These are phyloP conservation scores for Dasysyrphus albostriatus DNA, from an alignment of 2,888 invertebrate species.

Conservation along the genomic window DNA sequence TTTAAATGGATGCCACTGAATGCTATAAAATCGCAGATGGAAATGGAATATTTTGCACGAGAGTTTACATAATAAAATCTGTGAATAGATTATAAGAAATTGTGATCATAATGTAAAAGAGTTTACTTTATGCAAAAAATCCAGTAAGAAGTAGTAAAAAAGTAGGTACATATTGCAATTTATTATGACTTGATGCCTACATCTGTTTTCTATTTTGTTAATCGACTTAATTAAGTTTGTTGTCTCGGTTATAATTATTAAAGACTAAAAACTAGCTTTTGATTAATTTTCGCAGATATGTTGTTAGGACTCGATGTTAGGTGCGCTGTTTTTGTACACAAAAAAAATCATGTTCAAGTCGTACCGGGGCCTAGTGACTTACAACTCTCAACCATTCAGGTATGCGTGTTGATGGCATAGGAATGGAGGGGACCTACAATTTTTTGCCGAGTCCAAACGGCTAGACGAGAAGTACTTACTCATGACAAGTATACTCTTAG, in stretches of 20 bases:
- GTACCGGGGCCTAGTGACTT: no score
- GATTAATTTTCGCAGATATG: no score
- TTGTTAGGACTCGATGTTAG: no score
- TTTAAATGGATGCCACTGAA: constrained; percentile 59
- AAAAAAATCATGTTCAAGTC: no score
- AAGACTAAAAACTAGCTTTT: no score
- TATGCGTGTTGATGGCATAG: no score
- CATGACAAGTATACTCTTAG: no score
- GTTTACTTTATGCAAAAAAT: constrained; percentile 34
- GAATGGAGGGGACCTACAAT: no score
- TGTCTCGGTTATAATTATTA: neutral
- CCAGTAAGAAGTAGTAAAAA: neutral
- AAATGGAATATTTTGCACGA: constrained; percentile 38
- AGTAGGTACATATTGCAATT: neutral
- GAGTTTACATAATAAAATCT: constrained; percentile 28
- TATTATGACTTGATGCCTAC: neutral
- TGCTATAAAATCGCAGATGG: constrained; percentile 24
- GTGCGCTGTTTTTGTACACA: no score
- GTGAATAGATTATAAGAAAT: neutral
- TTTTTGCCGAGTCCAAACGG: no score
- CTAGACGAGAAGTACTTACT: no score
- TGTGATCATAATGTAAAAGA: constrained; percentile 5
- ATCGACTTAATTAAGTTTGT: neutral
- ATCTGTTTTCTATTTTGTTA: neutral
- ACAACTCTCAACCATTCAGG: no score